A percentile compares a stretch with the other conserved stretches of the same genome.
Conservation (phyloP, 2,113 vertebrate genomes). For the Zosterops japonicus region DNA sequence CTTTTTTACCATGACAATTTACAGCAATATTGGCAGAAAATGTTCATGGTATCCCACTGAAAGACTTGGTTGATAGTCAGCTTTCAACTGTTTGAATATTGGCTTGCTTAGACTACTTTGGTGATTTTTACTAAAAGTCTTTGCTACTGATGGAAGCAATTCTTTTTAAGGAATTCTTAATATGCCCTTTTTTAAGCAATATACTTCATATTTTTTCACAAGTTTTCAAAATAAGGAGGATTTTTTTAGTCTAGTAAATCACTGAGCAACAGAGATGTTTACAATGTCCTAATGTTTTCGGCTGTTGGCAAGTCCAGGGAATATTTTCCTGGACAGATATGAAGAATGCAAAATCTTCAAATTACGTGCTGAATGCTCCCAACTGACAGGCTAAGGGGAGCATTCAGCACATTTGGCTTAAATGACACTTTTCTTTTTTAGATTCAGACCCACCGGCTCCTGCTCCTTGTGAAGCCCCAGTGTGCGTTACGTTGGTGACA, state of each 20-base stretch:
- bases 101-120: neutral
- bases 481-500: constrained; percentile 61
- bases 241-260: neutral
- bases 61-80: neutral
- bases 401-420: constrained; percentile 59
- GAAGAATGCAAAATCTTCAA: neutral
- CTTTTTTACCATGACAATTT: neutral
- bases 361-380: constrained; percentile 45
- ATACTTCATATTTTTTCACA: neutral
- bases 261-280: constrained; percentile 43
- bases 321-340: neutral
- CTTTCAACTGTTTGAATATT: neutral
- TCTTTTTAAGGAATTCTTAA: neutral
- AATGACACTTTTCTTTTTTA: constrained; percentile 68
- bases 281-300: constrained; percentile 63
- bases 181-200: neutral
- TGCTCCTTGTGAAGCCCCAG: constrained; percentile 70
- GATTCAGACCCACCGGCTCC: constrained; percentile 70
- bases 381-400: neutral
- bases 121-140: neutral
- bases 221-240: neutral
- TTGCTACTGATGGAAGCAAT: neutral
- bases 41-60: neutral
- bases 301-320: constrained; percentile 4
- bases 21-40: neutral